These are phyloP conservation scores for Huso huso DNA, from an alignment of 2,797 vertebrate species.

Conservation along the genomic window DNA sequence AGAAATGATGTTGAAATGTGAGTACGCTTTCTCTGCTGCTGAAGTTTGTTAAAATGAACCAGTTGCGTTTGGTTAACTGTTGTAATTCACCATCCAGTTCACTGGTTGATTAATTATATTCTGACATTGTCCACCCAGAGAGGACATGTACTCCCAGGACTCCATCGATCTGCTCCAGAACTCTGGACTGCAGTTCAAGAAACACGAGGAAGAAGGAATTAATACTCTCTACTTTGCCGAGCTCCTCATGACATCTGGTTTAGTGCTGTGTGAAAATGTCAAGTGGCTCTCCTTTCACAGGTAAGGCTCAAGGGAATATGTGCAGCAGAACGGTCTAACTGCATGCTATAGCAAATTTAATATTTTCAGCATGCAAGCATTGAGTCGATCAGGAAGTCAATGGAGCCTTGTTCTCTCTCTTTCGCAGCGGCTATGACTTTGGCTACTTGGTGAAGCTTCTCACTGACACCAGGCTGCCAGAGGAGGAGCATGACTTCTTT, in stretches of 20 bases:
- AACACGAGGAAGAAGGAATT: constrained; percentile 94
- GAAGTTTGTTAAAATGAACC: background rate
- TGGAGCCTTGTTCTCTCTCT: background rate
- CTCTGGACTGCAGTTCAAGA: constrained; percentile 96
- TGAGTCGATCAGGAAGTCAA: too few species aligned
- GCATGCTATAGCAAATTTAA: background rate
- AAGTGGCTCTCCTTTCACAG: constrained; percentile 99
- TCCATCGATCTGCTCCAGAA: constrained; percentile 96
- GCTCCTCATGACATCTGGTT: constrained; percentile 93
- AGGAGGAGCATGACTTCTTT: constrained; percentile 96
- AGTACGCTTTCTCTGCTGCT: background rate
- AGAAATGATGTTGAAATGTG: background rate
- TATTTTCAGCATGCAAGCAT: too few species aligned
- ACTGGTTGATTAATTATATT: background rate
- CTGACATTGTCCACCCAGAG: constrained; percentile 51
- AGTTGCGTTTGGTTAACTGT: background rate
- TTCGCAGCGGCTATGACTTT: constrained; percentile 87
- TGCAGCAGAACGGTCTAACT: too few species aligned
- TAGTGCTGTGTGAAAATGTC: constrained; percentile 93
- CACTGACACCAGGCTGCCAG: constrained; percentile 87
- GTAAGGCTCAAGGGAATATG: constrained; percentile 41
- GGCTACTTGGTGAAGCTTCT: constrained; percentile 97
- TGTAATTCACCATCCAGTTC: too few species aligned
- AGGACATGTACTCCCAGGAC: constrained; percentile 99
- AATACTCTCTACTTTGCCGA: constrained; percentile 94